Evolutionary conservation across 2,113 vertebrate species (phyloP).

Genomic region (Dipodomys stephensi): DNA sequence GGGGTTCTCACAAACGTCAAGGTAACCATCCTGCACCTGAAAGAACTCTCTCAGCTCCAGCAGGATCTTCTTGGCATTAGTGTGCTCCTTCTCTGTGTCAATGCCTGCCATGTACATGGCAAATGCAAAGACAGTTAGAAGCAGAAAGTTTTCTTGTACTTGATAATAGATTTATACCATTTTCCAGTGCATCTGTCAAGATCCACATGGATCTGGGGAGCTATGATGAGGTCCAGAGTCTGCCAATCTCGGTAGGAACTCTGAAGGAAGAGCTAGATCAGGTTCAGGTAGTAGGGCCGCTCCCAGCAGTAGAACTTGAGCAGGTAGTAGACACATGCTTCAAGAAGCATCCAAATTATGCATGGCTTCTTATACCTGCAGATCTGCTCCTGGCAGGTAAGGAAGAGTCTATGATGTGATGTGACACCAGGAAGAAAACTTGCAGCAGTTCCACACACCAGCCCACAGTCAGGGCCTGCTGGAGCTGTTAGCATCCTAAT

Average conservation of each 20-base stretch:
- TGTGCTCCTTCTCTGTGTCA: slow-evolving; percentile 90
- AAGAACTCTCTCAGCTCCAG: slow-evolving; percentile 97
- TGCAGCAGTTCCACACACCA: slow-evolving; percentile 98
- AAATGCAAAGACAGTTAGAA: slow-evolving; percentile 95
- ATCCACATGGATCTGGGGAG: slow-evolving; percentile 89
- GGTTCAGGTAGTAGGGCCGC: slow-evolving; percentile 90
- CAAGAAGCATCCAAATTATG: slow-evolving; percentile 92
- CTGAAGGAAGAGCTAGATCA: slow-evolving; percentile 95
- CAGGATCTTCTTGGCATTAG: slow-evolving; percentile 91
- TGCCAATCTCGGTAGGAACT: slow-evolving; percentile 91
- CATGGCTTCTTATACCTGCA: slow-evolving; percentile 97
- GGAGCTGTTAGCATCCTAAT: slow-evolving; percentile 86
- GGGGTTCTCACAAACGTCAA: no score
- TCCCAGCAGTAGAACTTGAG: slow-evolving; percentile 90
- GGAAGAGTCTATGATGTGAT: slow-evolving; percentile 96
- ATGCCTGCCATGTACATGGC: slow-evolving; percentile 97
- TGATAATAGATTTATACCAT: slow-evolving; percentile 92
- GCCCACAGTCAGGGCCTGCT: slow-evolving; percentile 90
- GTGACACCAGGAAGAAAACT: slow-evolving; percentile 93
- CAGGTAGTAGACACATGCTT: slow-evolving; percentile 89
- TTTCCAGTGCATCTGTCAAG: slow-evolving; percentile 92
- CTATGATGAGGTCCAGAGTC: slow-evolving; percentile 92
- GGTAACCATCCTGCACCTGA: slow-evolving; percentile 90
- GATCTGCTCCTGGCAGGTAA: slow-evolving; percentile 91
- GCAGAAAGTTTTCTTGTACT: slow-evolving; percentile 96